A percentile compares a stretch with the other conserved stretches of the same genome.
These are phyloP conservation scores for Oikopleura dioica DNA, from an alignment of 23 tunicate species.

Conservation along the genomic window DNA sequence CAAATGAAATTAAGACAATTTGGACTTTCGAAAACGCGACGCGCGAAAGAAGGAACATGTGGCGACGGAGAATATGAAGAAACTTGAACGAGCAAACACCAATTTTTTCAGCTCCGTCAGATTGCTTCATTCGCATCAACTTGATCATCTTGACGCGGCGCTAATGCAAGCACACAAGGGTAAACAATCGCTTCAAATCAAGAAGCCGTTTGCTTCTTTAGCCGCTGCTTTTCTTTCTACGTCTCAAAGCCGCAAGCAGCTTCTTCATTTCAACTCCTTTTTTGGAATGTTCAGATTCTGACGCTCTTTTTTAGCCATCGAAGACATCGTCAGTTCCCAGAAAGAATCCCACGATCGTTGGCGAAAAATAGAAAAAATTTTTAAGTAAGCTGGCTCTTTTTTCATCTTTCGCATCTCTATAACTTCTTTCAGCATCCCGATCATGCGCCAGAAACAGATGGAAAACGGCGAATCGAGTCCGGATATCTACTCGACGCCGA, in stretches of 20 bases:
- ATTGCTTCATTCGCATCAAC: constrained; percentile 1
- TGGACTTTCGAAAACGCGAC: background rate
- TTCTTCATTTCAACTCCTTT: background rate
- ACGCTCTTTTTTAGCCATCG: background rate
- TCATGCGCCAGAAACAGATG: too few relatives aligned
- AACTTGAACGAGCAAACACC: background rate
- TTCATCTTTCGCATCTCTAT: too few relatives aligned
- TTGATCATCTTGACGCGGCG: background rate
- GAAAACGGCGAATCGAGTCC: too few relatives aligned
- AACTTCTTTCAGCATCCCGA: too few relatives aligned
- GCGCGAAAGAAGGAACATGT: background rate
- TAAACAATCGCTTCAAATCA: background rate
- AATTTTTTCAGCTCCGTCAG: background rate
- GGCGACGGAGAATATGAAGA: background rate
- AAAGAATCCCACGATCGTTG: background rate
- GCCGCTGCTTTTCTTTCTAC: background rate
- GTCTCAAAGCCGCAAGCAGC: background rate
- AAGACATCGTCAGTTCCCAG: background rate
- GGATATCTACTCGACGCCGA: too few relatives aligned
- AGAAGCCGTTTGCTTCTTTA: background rate
- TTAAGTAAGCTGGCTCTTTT: too few relatives aligned
- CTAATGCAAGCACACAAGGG: background rate
- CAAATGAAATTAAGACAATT: background rate
- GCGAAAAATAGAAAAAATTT: background rate
- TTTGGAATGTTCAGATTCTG: background rate